These are phyloP conservation scores for Rachycentron canadum DNA, from an alignment of 2,797 vertebrate species.

Conservation along the genomic window DNA sequence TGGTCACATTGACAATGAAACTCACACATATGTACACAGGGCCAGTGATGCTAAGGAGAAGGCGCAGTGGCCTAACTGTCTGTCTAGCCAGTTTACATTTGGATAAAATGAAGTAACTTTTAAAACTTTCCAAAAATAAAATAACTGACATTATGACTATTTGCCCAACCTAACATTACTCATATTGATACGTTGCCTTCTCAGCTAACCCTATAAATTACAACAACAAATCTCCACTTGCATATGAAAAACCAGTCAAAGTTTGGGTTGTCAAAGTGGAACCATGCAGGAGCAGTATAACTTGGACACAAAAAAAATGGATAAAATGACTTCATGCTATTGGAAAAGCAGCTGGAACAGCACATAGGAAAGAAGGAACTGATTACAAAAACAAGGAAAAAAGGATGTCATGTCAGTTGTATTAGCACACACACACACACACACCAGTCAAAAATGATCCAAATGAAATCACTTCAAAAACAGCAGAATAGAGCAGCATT, in stretches of 20 bases:
- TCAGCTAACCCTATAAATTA: neutral
- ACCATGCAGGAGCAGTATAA: neutral
- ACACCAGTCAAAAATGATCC: neutral
- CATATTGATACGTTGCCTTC: neutral
- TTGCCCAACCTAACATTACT: neutral
- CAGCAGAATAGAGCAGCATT: neutral
- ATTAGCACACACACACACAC: neutral
- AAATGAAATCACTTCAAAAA: neutral
- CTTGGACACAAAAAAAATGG: neutral
- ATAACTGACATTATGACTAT: too few relatives aligned
- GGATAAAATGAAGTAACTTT: slow-evolving; percentile 2
- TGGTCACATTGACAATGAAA: slow-evolving; percentile 17
- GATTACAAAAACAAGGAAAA: too few relatives aligned
- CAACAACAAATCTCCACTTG: neutral
- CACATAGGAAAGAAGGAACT: too few relatives aligned
- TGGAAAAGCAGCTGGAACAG: neutral
- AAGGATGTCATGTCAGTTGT: too few relatives aligned
- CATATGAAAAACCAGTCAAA: neutral
- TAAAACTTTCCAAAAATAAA: too few relatives aligned
- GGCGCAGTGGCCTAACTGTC: slow-evolving; percentile 69
- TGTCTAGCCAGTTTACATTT: slow-evolving; percentile 72
- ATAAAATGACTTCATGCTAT: neutral
- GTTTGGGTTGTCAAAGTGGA: neutral
- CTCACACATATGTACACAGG: slow-evolving; percentile 20
- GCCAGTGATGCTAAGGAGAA: slow-evolving; percentile 62